Conservation (phyloP, 2,797 vertebrate species). For the Pantherophis alleghaniensis region DNA sequence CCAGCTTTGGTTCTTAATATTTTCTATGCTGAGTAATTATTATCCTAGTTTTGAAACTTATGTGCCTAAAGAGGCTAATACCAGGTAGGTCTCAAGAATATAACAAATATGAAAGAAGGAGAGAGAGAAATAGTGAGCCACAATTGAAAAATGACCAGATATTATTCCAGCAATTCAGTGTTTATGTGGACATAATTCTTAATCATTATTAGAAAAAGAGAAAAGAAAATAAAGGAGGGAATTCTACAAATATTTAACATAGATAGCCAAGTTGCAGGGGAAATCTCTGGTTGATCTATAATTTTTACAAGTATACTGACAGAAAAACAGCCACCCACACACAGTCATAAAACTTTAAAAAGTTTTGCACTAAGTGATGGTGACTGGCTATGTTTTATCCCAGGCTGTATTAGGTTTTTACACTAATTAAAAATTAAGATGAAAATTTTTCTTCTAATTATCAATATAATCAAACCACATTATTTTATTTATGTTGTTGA, state of each 20-base stretch:
- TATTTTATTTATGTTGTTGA: neutral
- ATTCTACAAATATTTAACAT: constrained; percentile 47
- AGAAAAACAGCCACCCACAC: neutral
- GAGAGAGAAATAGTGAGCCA: neutral
- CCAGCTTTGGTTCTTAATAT: too few species aligned
- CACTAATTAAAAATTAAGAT: constrained; percentile 22
- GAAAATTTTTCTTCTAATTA: neutral
- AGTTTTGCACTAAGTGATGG: constrained; percentile 23
- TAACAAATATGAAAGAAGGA: neutral
- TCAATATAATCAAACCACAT: neutral
- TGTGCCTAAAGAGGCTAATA: constrained; percentile 43
- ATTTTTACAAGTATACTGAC: constrained; percentile 53
- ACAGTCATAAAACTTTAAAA: constrained; percentile 33
- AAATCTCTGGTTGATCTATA: constrained; percentile 42
- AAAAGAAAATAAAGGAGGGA: constrained; percentile 10
- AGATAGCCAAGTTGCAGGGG: constrained; percentile 45
- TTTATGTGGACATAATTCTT: constrained; percentile 12
- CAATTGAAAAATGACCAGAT: constrained; percentile 13
- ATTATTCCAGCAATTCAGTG: constrained; percentile 18
- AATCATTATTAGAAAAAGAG: neutral
- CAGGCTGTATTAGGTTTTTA: constrained; percentile 18
- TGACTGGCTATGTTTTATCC: constrained; percentile 41
- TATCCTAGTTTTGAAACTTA: too few species aligned
- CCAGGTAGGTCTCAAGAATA: constrained; percentile 31
- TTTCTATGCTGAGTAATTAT: too few species aligned